Evolutionary conservation across 2,113 vertebrate species (phyloP), one percentile per base, ranked within the genome.

Genomic region (Recurvirostra avosetta): DNA sequence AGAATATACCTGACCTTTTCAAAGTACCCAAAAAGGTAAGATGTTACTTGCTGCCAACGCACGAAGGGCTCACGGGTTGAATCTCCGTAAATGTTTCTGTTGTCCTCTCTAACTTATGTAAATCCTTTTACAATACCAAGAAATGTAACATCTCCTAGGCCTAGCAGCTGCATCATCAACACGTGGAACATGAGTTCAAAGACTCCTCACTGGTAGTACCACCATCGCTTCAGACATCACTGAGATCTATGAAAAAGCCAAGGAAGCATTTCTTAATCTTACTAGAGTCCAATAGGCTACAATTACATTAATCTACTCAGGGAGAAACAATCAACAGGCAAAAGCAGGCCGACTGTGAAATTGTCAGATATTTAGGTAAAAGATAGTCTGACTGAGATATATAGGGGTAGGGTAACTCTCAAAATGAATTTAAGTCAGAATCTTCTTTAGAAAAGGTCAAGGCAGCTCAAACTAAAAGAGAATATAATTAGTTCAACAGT

Each of bases 21-120:
- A 61, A 8, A n/a, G 15, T 47, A 40, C 27, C 3, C 12, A n/a
- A 29, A 53, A 91, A 50, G 3, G 8, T 22, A 88, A 50, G 2
- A 2, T 45, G 38, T 12, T 68, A 25, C 3, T 38, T 73, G 21
- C 14, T 68, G 18, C 9, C 86, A 89, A 47, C 0, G 0, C n/a
- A 3, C 38, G 58, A 72, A 86, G 12, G 2, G 4, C 41, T 72
- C n/a, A 50, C 20, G n/a, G 22, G 11, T 30, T 38, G 53, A 40
- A 80, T 32, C 11, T 45, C n/a, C 32, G 25, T 36, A 40, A 66
- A 45, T 58, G 41, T 12, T 83, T 55, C 27, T 45, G 11, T 27
- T 43, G 8, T 61, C 58, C n/a, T 88, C 41, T 91, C 45, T 72
- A 38, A 68, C 3, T 58, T 56, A 29, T 0, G 0, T 12, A 68